Conservation (phyloP, 2,113 vertebrate genomes). For the Syngnathus floridae region DNA sequence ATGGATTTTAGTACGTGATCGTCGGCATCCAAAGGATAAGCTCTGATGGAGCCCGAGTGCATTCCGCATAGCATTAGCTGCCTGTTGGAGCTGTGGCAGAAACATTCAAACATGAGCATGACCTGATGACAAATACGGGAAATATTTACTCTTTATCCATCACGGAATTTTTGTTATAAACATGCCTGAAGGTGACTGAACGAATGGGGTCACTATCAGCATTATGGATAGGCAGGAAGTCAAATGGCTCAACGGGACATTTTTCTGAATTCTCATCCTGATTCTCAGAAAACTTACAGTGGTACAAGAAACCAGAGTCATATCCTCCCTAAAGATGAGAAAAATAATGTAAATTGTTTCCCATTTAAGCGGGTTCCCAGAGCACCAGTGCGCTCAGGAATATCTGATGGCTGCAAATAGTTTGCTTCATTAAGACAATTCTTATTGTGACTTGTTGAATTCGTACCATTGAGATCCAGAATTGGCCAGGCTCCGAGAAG, state of each 20-base stretch:
- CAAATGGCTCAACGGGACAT: slow-evolving; percentile 78
- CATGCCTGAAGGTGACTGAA: slow-evolving; percentile 79
- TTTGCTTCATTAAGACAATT: background rate
- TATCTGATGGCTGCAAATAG: background rate
- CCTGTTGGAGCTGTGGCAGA: slow-evolving; percentile 61
- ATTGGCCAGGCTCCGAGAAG: slow-evolving; percentile 80
- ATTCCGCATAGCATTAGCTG: slow-evolving; percentile 84
- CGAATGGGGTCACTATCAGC: slow-evolving; percentile 72
- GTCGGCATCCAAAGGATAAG: slow-evolving; percentile 68
- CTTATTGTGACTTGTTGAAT: background rate
- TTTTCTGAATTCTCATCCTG: slow-evolving; percentile 48
- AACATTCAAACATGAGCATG: background rate
- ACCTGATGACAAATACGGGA: background rate
- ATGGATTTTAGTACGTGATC: slow-evolving; percentile 58
- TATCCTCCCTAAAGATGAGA: slow-evolving; percentile 74
- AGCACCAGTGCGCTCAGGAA: background rate
- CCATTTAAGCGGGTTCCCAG: background rate
- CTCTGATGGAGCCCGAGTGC: slow-evolving; percentile 78
- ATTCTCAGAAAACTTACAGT: slow-evolving; percentile 78
- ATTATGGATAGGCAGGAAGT: slow-evolving; percentile 65
- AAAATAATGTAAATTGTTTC: background rate
- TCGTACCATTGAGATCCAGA: slow-evolving; percentile 88
- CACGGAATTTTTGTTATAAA: background rate
- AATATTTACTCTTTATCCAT: background rate
- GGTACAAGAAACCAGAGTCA: slow-evolving; percentile 87